Base-by-base conservation (phyloP, 2,113 vertebrate species). In the Leucopsar rothschildi region DNA sequence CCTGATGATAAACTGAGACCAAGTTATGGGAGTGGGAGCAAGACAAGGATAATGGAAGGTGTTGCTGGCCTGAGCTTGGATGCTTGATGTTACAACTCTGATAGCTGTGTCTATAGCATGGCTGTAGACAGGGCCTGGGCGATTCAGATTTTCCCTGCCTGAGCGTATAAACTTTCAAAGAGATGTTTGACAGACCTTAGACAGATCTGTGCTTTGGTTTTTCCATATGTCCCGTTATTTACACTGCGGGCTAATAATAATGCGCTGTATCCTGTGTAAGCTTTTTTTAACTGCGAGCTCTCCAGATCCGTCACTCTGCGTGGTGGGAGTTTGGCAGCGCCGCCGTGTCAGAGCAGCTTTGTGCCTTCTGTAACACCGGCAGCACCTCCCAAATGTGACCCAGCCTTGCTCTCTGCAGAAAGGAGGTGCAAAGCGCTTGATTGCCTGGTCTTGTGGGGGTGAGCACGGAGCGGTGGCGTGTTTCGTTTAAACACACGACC, bases 401-500 rank as follows among this genome's bases (percentile, higher is more conserved):
- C 24, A 55, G 17, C 27, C 60, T 37, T 70, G 15, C 50, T 57
- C 5, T 6, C 53, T 72, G 47, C 75, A 39, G 60, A 71, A 22
- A 60, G 25, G 44, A 60, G 31, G 21, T 52, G 71, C n/a, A 17
- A 42, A 11, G 7, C 10, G 33, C 33, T 70, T 39, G 12, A 21
- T 66, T 27, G 14, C 0, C 6, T 64, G 29, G 33, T 20, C 45
- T 33, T 18, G 31, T 53, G 55, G 9, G 22, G 45, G 4, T 77
- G 64, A 57, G 64, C 59, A 28, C 2, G 27, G 80, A 64, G 25
- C 0, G 0, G 27, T 31, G 0, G 0, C 66, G 28, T 65, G 19
- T 18, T 28, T 49, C 18, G 44, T 24, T 92, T 64, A 56, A 72
- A 45, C 0, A 0, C n/a, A 1, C 0, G 0, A 20, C 50, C 45